These are phyloP conservation scores for Shargacucullia verbasci DNA, from an alignment of 2,888 invertebrate species.

Conservation along the genomic window DNA sequence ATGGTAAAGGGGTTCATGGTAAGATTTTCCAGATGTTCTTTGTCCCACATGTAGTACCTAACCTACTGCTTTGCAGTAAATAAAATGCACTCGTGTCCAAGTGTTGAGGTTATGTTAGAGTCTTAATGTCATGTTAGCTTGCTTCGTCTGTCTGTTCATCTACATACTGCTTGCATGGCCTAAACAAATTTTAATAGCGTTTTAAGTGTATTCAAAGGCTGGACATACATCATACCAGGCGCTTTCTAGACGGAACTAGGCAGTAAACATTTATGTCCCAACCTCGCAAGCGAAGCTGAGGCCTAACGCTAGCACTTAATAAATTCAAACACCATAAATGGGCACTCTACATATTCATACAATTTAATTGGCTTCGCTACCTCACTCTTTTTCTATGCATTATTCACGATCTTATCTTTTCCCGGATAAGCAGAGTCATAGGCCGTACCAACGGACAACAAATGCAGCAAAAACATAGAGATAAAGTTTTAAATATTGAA, in stretches of 20 bases:
- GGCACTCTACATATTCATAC: slow-evolving; percentile 47
- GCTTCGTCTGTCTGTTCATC: slow-evolving; percentile 2
- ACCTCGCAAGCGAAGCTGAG: slow-evolving; percentile 2
- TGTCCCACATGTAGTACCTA: too few relatives aligned
- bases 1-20: too few relatives aligned
- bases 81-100: slow-evolving; percentile 9
- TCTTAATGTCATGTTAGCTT: slow-evolving; percentile 24
- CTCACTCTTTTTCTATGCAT: slow-evolving; percentile 48
- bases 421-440: slow-evolving; percentile 36
- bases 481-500: too few relatives aligned
- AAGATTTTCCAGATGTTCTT: too few relatives aligned
- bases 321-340: slow-evolving; percentile 45
- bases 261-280: slow-evolving; percentile 20
- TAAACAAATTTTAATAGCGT: slow-evolving; percentile 35
- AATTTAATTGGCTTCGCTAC: slow-evolving; percentile 48
- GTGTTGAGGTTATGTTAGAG: too few relatives aligned
- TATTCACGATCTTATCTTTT: slow-evolving; percentile 50
- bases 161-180: slow-evolving; percentile 9
- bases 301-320: slow-evolving; percentile 24
- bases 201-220: slow-evolving; percentile 29
- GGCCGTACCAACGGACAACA: slow-evolving; percentile 8
- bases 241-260: slow-evolving; percentile 45
- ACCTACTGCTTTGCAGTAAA: too few relatives aligned
- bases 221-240: slow-evolving; percentile 17
- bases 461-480: slow-evolving; percentile 22